A percentile compares a stretch with the other conserved stretches of the same genome.
These are phyloP conservation scores for Anguilla rostrata DNA, from an alignment of 2,113 vertebrate species.

Conservation along the genomic window DNA sequence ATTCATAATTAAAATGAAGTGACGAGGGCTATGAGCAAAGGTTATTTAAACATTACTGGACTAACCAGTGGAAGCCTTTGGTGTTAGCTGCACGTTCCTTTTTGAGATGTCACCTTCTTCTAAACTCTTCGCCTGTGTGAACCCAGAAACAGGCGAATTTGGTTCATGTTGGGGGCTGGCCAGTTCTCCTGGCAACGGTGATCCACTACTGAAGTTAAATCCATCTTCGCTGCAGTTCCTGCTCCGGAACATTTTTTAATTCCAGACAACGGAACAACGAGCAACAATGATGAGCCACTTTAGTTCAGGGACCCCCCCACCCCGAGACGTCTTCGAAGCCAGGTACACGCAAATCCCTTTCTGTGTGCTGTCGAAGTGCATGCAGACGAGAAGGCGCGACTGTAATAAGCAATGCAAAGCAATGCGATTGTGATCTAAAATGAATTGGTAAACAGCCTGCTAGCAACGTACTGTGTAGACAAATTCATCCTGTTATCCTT, in stretches of 20 bases:
- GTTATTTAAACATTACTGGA: slow-evolving; percentile 44
- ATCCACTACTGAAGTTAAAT: slow-evolving; percentile 36
- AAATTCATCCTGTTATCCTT: not conserved
- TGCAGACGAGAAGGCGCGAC: not conserved
- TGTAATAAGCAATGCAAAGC: not conserved
- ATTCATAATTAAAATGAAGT: not conserved
- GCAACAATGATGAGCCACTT: not conserved
- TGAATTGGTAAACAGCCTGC: not conserved
- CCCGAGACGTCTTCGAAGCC: not conserved
- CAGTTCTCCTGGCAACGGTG: slow-evolving; percentile 47
- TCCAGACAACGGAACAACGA: not conserved
- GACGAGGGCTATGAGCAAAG: not conserved
- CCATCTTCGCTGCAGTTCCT: slow-evolving; percentile 25
- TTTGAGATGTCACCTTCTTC: slow-evolving; percentile 1
- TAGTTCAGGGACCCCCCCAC: not conserved
- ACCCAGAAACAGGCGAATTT: slow-evolving; percentile 48
- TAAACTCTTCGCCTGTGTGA: slow-evolving; percentile 23
- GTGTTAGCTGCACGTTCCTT: not conserved
- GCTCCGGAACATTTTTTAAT: slow-evolving; percentile 9
- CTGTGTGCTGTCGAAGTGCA: not conserved
- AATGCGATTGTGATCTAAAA: not conserved
- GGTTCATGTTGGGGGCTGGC: slow-evolving; percentile 43
- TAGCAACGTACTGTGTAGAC: not conserved
- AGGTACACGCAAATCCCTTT: not conserved
- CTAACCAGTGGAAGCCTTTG: slow-evolving; percentile 25